Conservation (phyloP, 2,888 invertebrate genomes). For the Drosophila sordidula region DNA sequence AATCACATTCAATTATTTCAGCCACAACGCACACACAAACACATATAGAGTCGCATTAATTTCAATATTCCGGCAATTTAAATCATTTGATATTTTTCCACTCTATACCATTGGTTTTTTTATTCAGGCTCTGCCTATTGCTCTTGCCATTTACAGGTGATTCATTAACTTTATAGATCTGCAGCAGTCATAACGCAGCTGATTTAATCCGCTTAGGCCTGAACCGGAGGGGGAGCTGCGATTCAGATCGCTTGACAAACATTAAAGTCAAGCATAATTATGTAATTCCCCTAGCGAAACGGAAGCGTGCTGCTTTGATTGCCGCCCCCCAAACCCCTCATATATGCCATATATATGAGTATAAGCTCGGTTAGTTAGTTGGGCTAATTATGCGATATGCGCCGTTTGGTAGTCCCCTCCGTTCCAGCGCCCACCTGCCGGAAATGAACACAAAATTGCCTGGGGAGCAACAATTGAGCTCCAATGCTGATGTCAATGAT, state of each 20-base stretch:
- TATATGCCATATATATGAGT: neutral
- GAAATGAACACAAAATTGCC: slow-evolving; percentile 71
- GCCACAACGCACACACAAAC: slow-evolving; percentile 38
- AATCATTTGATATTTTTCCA: slow-evolving; percentile 56
- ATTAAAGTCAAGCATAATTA: slow-evolving; percentile 75
- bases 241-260: slow-evolving; percentile 44
- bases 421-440: slow-evolving; percentile 22
- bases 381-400: slow-evolving; percentile 74
- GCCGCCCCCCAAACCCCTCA: slow-evolving; percentile 23
- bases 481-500: slow-evolving; percentile 51
- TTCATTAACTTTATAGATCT: slow-evolving; percentile 58
- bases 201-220: slow-evolving; percentile 50
- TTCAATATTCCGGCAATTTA: slow-evolving; percentile 70
- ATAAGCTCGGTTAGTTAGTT: slow-evolving; percentile 69
- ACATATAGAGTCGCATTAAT: slow-evolving; percentile 51
- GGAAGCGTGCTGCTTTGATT: slow-evolving; percentile 70
- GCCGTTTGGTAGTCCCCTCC: slow-evolving; percentile 53
- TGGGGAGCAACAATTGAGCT: slow-evolving; percentile 60
- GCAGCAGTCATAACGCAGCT: slow-evolving; percentile 12
- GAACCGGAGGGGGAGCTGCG: slow-evolving; percentile 3
- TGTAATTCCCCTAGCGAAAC: slow-evolving; percentile 68
- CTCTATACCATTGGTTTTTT: slow-evolving; percentile 6
- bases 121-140: slow-evolving; percentile 8
- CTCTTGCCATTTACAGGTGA: slow-evolving; percentile 47
- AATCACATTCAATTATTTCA: slow-evolving; percentile 76